A percentile compares a stretch with the other conserved stretches of the same genome.
These are phyloP conservation scores for Poecilia picta DNA, from an alignment of 2,797 vertebrate genomes.

Conservation along the genomic window DNA sequence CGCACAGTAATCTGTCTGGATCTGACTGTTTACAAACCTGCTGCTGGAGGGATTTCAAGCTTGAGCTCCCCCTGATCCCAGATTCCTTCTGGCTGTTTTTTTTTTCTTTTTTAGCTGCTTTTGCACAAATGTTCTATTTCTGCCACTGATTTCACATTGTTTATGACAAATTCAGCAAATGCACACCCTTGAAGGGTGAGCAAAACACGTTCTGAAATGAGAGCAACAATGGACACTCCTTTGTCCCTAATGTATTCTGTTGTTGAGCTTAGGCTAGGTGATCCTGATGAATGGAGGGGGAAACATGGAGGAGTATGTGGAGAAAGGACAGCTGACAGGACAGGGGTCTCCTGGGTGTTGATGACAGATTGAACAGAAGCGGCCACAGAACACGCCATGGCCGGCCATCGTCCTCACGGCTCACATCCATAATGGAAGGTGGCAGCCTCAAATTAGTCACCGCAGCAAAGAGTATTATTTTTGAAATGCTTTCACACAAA, in stretches of 20 bases:
- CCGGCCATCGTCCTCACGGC: conserved; percentile 90
- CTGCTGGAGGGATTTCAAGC: conserved; percentile 59
- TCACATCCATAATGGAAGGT: conserved; percentile 94
- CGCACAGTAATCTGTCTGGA: conserved; percentile 69
- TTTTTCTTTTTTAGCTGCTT: conserved; percentile 17
- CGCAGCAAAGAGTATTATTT: conserved; percentile 98
- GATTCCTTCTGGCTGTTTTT: conserved; percentile 30
- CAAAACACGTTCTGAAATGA: conserved; percentile 19
- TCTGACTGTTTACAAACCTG: conserved; percentile 66
- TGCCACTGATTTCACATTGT: conserved; percentile 9
- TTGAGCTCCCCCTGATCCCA: conserved; percentile 39
- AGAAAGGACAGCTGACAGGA: conserved; percentile 60
- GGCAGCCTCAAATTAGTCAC: conserved; percentile 98
- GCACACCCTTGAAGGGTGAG: not conserved
- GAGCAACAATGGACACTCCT: conserved; percentile 64
- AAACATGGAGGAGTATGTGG: conserved; percentile 57
- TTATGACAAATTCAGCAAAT: not conserved
- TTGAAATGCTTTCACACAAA: conserved; percentile 99
- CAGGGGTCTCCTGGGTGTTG: conserved; percentile 92
- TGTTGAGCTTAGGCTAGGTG: conserved; percentile 85
- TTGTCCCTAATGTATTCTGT: conserved; percentile 80
- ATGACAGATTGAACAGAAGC: conserved; percentile 99
- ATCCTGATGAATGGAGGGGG: conserved; percentile 85
- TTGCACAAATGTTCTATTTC: conserved; percentile 24
- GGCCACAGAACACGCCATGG: conserved; percentile 81